Evolutionary conservation across 2,113 vertebrate species (phyloP).

Genomic region (Xyliphius kryptos): DNA sequence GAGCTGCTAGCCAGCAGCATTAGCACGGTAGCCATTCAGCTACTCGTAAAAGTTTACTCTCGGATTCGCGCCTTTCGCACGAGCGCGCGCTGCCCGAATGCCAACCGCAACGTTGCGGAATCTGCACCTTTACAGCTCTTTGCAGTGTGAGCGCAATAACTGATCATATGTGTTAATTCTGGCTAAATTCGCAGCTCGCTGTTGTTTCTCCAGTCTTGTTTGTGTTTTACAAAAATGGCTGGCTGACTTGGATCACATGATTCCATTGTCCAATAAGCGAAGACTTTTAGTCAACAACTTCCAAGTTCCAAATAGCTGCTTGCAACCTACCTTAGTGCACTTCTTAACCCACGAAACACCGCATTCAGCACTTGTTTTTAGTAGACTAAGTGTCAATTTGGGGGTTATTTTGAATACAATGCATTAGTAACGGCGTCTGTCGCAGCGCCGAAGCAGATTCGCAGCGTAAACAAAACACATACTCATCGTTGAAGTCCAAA

Average conservation of each 20-base stretch:
- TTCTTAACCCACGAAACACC: not conserved
- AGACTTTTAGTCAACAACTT: not conserved
- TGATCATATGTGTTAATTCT: not conserved
- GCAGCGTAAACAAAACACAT: too few species aligned
- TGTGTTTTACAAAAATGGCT: constrained; percentile 70
- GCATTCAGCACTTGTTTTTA: not conserved
- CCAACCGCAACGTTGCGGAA: too few species aligned
- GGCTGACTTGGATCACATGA: constrained; percentile 52
- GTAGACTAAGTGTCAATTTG: not conserved
- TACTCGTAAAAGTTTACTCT: too few species aligned
- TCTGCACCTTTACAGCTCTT: too few species aligned
- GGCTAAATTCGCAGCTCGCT: constrained; percentile 16
- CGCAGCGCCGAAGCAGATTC: too few species aligned
- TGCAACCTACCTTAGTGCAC: not conserved
- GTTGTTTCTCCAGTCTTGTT: constrained; percentile 55
- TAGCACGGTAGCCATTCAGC: too few species aligned
- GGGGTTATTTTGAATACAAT: not conserved
- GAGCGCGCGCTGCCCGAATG: too few species aligned
- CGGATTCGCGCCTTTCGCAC: too few species aligned
- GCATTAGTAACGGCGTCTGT: too few species aligned
- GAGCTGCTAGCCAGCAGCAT: too few species aligned
- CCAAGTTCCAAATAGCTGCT: not conserved
- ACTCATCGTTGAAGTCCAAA: too few species aligned
- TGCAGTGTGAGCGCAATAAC: not conserved
- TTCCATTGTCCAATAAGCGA: constrained; percentile 4